Percentiles rank a stretch among this genome's conserved stretches.
These are phyloP conservation scores for Alauda arvensis DNA, from an alignment of 2,797 vertebrate species.

Conservation along the genomic window DNA sequence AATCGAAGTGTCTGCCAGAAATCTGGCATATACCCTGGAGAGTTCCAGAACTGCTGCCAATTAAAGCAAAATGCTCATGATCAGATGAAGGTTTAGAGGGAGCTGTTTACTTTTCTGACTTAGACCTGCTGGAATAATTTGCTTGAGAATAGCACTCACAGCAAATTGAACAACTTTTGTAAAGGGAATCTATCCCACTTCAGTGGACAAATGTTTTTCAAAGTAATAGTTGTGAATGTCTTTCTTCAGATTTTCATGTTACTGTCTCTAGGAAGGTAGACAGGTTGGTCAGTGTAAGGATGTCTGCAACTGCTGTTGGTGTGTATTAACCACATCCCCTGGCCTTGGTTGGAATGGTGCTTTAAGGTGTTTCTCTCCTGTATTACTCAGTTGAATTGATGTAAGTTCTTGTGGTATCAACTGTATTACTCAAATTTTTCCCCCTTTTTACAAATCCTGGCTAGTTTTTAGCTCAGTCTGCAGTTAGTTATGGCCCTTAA, in stretches of 20 bases:
- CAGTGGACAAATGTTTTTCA: background rate
- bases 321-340: background rate
- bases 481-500: background rate
- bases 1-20: constrained; percentile 41
- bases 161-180: background rate
- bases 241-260: background rate
- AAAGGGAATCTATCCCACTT: background rate
- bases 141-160: background rate
- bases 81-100: background rate
- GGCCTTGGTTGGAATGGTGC: background rate
- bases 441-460: background rate
- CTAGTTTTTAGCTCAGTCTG: background rate
- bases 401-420: background rate
- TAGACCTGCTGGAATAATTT: background rate
- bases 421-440: background rate
- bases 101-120: constrained; percentile 8
- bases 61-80: background rate
- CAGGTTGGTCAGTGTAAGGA: background rate
- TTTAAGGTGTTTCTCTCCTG: background rate
- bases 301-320: fast-evolving
- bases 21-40: background rate
- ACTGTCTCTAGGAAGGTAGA: background rate
- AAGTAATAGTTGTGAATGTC: background rate
- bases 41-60: constrained; percentile 4
- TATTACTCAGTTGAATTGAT: background rate